Conservation (phyloP, 2,797 vertebrate genomes). For the Oceanodroma leucorhoa region DNA sequence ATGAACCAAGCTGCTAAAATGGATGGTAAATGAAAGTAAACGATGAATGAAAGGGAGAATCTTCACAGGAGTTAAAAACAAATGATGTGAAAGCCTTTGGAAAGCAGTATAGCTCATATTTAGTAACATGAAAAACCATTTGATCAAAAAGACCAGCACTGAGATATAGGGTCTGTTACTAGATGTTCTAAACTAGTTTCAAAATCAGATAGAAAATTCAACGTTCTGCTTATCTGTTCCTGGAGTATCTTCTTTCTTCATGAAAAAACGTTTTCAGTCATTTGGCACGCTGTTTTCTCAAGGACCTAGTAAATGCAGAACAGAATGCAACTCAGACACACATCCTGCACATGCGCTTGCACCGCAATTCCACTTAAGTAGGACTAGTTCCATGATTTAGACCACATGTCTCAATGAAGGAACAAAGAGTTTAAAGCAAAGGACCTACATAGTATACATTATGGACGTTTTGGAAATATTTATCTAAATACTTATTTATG, state of each 20-base stretch:
- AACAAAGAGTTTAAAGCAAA: neutral
- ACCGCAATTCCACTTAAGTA: neutral
- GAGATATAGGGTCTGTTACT: neutral
- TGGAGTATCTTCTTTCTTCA: neutral
- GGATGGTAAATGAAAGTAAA: neutral
- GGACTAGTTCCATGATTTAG: neutral
- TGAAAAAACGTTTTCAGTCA: neutral
- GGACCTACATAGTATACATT: neutral
- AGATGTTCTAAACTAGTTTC: neutral
- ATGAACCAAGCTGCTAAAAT: neutral
- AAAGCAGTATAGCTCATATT: neutral
- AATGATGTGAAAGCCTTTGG: neutral
- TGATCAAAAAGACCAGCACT: neutral
- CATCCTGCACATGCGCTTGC: rapidly evolving
- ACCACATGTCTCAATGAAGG: neutral
- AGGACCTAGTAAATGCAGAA: neutral
- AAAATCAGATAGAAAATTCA: neutral
- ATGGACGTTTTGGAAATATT: neutral
- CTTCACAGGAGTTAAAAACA: neutral
- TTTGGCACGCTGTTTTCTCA: neutral
- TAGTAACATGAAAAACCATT: neutral
- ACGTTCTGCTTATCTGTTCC: neutral
- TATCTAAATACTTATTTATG: neutral
- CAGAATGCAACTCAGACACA: neutral
- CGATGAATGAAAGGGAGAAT: neutral